Evolutionary conservation across 2,888 invertebrate species (phyloP), one percentile per base, ranked within the genome.

Genomic region (Argyresthia albistria): DNA sequence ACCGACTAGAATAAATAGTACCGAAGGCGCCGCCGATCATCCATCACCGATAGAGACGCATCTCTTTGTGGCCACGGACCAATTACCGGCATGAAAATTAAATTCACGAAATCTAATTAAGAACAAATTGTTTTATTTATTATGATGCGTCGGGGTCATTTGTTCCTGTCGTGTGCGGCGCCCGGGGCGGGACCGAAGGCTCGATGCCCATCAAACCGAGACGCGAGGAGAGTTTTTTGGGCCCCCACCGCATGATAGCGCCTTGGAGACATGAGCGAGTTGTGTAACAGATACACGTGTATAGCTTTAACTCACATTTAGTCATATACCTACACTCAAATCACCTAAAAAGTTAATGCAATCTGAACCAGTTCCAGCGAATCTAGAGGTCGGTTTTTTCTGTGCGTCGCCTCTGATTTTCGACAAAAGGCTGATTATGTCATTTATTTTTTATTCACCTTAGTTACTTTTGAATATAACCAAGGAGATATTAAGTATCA

Each of bases 71-170:
- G 76, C 82, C 80, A 80, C 87, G 84, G 83, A 84, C 87, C 86
- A 82, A 87, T 87, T 87, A 87, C 86, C 66, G 78, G 76, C 86
- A 86, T 86, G 86, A 86, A 86, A 87, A 87, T 87, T 87, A 87
- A 87, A 87, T 87, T 86, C 87, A 87, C 86, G 83, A 87, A 86
- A 87, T 87, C 87, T 87, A 87, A 87, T 87, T 87, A 87, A 83
- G 82, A 84, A 83, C 81, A 87, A 87, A 87, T 87, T 87, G 87
- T 87, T 86, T 87, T 86, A 87, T 87, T 86, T 87, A 87, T 87
- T 86, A 86, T 87, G 86, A 86, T 87, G 83, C 84, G 84, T 80
- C 64, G 76, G 65, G 80, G 83, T 83, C 83, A 87, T 87, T 87
- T 84, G 84, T 87, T 78, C 73, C 70, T 79, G 86, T 87, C 87